These are phyloP conservation scores for Amia ocellicauda DNA, from an alignment of 2,113 vertebrate genomes.

Conservation along the genomic window DNA sequence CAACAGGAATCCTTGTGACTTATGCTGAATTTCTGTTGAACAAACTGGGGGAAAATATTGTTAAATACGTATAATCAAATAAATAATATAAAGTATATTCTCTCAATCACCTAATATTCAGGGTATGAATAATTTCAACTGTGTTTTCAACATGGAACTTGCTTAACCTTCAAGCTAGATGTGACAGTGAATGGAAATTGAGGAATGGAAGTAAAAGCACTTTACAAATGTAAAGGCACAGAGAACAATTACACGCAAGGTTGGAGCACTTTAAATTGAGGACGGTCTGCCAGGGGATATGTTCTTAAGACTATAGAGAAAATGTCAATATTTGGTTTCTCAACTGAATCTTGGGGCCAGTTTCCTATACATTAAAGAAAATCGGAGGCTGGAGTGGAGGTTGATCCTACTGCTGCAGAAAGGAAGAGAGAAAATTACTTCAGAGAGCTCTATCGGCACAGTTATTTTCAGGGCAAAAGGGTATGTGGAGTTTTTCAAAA, in stretches of 20 bases:
- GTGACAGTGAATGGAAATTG: too few species aligned
- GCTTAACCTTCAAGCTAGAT: neutral
- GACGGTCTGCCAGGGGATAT: neutral
- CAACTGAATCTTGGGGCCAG: neutral
- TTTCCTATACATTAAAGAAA: slow-evolving; percentile 4
- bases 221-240: neutral
- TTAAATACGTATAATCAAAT: too few species aligned
- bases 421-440: neutral
- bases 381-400: neutral
- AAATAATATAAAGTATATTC: too few species aligned
- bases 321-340: slow-evolving; percentile 12
- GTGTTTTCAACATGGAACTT: too few species aligned
- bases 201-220: neutral
- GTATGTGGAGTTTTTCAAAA: neutral
- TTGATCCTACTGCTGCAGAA: neutral
- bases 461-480: slow-evolving; percentile 2
- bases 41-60: too few species aligned
- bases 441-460: neutral
- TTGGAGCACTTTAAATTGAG: neutral
- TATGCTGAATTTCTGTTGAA: too few species aligned
- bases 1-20: too few species aligned
- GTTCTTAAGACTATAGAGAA: neutral
- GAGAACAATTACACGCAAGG: slow-evolving; percentile 7
- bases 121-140: too few species aligned
- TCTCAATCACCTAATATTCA: too few species aligned